A percentile compares a stretch with the other conserved stretches of the same genome.
Conservation (phyloP, 2,888 invertebrate genomes). For the Tiphia femorata region DNA sequence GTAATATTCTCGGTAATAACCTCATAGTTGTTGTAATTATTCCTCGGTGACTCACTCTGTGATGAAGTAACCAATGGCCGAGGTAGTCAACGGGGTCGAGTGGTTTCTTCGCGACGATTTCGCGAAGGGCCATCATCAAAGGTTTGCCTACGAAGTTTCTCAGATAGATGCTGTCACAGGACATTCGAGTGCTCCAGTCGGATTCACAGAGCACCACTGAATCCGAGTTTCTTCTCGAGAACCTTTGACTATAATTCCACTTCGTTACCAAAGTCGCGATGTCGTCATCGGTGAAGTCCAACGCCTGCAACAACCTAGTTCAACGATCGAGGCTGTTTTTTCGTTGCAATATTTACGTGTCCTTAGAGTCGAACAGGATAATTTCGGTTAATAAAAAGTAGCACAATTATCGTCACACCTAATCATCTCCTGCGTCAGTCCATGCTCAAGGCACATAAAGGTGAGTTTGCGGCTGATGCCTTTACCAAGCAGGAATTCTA, state of each 20-base stretch:
- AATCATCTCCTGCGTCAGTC: constrained; percentile 32
- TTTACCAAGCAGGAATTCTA: constrained; percentile 26
- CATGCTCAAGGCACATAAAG: constrained; percentile 20
- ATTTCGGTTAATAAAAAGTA: too few species aligned
- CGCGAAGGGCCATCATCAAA: constrained; percentile 47
- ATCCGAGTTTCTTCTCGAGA: constrained; percentile 5
- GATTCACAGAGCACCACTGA: constrained; percentile 10
- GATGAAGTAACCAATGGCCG: constrained; percentile 58
- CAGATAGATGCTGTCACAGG: constrained; percentile 35
- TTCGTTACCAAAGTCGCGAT: constrained; percentile 8
- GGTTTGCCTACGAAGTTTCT: constrained; percentile 34
- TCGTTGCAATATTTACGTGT: too few species aligned
- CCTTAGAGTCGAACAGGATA: too few species aligned
- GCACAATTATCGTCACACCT: constrained; percentile 27
- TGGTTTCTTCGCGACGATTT: constrained; percentile 52
- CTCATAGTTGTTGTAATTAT: too few species aligned
- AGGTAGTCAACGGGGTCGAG: constrained; percentile 58
- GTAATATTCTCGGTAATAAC: too few species aligned
- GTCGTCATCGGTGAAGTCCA: constrained; percentile 17
- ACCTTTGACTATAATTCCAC: constrained; percentile 2
- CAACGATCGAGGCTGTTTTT: too few species aligned
- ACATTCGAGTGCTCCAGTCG: constrained; percentile 18
- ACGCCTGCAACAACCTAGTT: constrained; percentile 24
- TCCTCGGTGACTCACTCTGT: constrained; percentile 35
- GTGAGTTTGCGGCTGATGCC: constrained; percentile 29